Percentiles rank a stretch among this genome's conserved stretches.
Evolutionary conservation across 2,113 vertebrate genomes (phyloP).

Genomic region (Sorex araneus): DNA sequence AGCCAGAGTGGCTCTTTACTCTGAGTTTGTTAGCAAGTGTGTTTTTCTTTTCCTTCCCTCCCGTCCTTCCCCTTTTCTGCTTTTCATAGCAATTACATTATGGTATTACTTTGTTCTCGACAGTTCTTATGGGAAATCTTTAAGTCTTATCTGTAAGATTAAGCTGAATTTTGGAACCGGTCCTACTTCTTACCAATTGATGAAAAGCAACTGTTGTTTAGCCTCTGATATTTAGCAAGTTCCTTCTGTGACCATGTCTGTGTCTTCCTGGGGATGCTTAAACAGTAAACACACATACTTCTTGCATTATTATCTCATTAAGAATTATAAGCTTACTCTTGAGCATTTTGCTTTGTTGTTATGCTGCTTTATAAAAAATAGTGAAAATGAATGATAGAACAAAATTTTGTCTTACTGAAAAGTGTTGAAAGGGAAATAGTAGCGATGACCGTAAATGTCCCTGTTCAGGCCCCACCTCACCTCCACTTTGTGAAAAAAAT

Average conservation of each 20-base stretch:
- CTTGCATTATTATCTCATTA: constrained; percentile 30
- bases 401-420: constrained; percentile 49
- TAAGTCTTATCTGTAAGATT: constrained; percentile 58
- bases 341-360: constrained; percentile 51
- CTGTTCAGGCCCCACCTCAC: background rate
- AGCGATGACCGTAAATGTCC: background rate
- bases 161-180: constrained; percentile 57
- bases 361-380: background rate
- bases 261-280: constrained; percentile 51
- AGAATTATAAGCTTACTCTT: constrained; percentile 14
- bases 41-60: constrained; percentile 32
- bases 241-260: background rate
- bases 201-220: constrained; percentile 50
- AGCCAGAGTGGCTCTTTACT: constrained; percentile 46
- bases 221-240: constrained; percentile 42
- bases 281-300: background rate
- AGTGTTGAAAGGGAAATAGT: constrained; percentile 32
- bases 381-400: constrained; percentile 14
- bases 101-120: constrained; percentile 57
- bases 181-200: constrained; percentile 10
- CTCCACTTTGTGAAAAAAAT: constrained; percentile 30
- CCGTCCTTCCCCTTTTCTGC: background rate
- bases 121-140: constrained; percentile 62
- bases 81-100: constrained; percentile 61
- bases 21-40: constrained; percentile 62